Base-by-base conservation (phyloP, 2,113 vertebrate species). In the Centrocercus urophasianus region DNA sequence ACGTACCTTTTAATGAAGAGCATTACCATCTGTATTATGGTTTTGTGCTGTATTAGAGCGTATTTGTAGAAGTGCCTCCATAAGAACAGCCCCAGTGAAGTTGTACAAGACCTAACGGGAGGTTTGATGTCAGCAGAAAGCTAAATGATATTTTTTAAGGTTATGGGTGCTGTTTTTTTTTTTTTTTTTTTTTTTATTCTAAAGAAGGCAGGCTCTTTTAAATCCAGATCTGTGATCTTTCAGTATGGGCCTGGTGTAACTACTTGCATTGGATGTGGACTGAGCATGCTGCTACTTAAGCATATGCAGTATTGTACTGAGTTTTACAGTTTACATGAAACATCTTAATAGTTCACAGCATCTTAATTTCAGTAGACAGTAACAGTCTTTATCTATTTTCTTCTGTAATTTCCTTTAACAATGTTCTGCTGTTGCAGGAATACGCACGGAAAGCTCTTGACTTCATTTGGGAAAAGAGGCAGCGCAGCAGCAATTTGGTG, bases 401-500 rank as follows among this genome's bases (percentile, higher is more conserved):
- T 74, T 91, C 52, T 83, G 11, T 48, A 16, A 43, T 34, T 78
- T 64, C 72, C 52, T 94, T 36, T 42, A 72, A 65, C 12, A 20
- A 61, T 50, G 9, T 2, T 0, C 91, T 64, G 56, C 64, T 90
- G n/a, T 95, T 96, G 38, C 95, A 99, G 99, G 98, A 98, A 38
- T 99, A 99, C 61, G 99, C 99, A 50, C 97, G 99, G 89, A 99
- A 99, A 97, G 99, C 99, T 0, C 97, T 99, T 83, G 99, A 99
- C 98, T 99, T 99, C 94, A 98, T 99, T 72, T 99, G 99, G 99
- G 99, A 99, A 92, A 99, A 99, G 97, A 98, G 99, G 81, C 99
- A 99, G 93, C 98, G 99, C 93, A 99, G 99, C 97, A 99, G 99
- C 97, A 99, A 99, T 95, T 98, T 99, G 83, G 99, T 99, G 85